Evolutionary conservation across 2,113 vertebrate species (phyloP).

Genomic region (Cryptomyrus ogoouensis): DNA sequence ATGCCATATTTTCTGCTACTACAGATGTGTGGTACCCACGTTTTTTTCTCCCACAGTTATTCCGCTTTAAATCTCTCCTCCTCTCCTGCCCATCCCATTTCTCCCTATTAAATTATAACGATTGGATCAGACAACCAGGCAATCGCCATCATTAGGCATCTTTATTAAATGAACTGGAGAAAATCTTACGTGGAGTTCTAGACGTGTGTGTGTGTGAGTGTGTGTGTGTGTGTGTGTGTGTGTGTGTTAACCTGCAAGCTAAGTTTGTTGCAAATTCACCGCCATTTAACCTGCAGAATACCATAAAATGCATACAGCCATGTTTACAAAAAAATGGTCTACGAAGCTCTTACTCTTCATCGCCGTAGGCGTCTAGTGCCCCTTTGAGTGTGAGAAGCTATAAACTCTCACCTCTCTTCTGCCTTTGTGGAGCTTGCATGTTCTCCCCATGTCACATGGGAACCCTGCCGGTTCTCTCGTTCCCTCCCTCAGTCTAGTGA

Average conservation of each 20-base stretch:
- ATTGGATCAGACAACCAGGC: slow-evolving; percentile 18
- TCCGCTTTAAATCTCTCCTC: background rate
- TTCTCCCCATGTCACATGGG: background rate
- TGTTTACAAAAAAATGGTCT: background rate
- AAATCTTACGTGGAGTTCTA: background rate
- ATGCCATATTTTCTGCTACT: background rate
- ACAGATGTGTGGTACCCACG: background rate
- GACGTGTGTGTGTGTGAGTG: background rate
- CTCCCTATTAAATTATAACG: slow-evolving; percentile 13
- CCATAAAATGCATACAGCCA: background rate
- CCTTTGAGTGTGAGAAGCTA: background rate
- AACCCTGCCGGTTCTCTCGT: background rate
- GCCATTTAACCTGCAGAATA: background rate
- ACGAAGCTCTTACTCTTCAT: background rate
- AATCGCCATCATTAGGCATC: slow-evolving; percentile 6
- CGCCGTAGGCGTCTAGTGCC: background rate
- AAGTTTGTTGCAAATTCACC: background rate
- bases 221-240: background rate
- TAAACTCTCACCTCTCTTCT: background rate
- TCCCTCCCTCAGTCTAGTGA: background rate
- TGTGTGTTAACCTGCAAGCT: background rate
- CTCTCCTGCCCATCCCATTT: background rate
- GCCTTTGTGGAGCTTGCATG: background rate
- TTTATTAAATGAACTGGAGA: slow-evolving; percentile 20
- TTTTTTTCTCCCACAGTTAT: background rate